Evolutionary conservation across 2,888 invertebrate species (phyloP), one percentile per base, ranked within the genome.

Genomic region (Allolobophora icterica): DNA sequence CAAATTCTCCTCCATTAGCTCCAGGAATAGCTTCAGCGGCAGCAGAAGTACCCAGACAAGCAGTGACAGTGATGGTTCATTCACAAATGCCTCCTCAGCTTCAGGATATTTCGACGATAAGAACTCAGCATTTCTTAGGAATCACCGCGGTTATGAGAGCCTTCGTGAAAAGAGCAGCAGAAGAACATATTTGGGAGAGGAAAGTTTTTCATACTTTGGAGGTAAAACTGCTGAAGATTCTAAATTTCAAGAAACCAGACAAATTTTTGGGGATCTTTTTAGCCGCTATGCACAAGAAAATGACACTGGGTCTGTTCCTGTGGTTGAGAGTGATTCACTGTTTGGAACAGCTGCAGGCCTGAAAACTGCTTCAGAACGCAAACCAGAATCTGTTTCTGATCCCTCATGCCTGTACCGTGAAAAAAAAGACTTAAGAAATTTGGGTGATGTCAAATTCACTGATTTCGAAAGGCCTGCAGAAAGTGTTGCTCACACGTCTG

Each of bases 141-240:
- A 87, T 24, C 38, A 38, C 24, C 34, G 87, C 35, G 35, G 38
- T 87, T 87, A 87, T 38, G n/a, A 87, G 38, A 87, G 87, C 87
- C 87, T 87, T 0, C 34, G 87, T 24, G 87, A 87, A 87, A 87
- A 34, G 35, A 87, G 87, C 35, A 87, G 87, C 38, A 87, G 87
- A 34, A 87, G 87, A 33, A 34, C 87, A 3, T 87, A 87, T 35
- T 38, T 87, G 87, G 71, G 71, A 71, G 71, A 71, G n/a, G 71
- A 71, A 15, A n/a, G n/a, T 30, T 71, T 71, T 11, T 30, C 71
- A n/a, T 17, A n/a, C n/a, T 71, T n/a, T n/a, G 71, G n/a, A 30
- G 8, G 13, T 71, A n/a, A 71, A 71, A 71, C 71, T 71, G 30
- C 71, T n/a, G 71, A n/a, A 71, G 71, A n/a, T n/a, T 71, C 30